Evolutionary conservation across 2,113 vertebrate species (phyloP).

Genomic region (Megalops atlanticus): DNA sequence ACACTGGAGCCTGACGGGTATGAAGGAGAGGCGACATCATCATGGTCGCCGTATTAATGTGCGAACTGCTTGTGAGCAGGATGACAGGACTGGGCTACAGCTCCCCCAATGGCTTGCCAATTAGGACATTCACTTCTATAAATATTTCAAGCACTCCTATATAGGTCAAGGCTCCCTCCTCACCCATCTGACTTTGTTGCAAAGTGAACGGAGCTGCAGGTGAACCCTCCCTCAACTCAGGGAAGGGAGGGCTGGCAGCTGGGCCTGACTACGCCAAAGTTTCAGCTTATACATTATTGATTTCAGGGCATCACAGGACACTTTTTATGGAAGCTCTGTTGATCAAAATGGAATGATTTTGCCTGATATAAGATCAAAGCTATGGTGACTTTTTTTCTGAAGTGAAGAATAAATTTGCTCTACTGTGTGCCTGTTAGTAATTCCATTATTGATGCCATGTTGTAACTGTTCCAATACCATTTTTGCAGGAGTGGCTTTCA

Average conservation of each 20-base stretch:
- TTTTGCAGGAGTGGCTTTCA: no score
- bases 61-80: constrained; percentile 57
- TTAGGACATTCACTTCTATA: constrained; percentile 75
- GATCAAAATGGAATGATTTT: neutral
- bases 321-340: neutral
- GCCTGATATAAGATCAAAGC: no score
- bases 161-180: constrained; percentile 68
- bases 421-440: no score
- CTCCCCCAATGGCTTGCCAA: constrained; percentile 67
- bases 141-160: constrained; percentile 70
- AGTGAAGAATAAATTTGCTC: no score
- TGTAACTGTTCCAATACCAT: no score
- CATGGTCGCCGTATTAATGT: constrained; percentile 41
- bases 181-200: constrained; percentile 13
- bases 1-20: neutral
- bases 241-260: no score
- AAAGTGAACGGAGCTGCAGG: neutral
- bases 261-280: no score
- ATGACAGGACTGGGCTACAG: constrained; percentile 50
- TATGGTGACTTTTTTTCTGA: no score
- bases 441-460: no score
- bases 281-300: neutral
- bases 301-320: neutral
- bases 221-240: neutral
- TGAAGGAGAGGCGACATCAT: constrained; percentile 48